These are phyloP conservation scores for Pipra filicauda DNA, from an alignment of 2,113 vertebrate genomes.

Conservation along the genomic window DNA sequence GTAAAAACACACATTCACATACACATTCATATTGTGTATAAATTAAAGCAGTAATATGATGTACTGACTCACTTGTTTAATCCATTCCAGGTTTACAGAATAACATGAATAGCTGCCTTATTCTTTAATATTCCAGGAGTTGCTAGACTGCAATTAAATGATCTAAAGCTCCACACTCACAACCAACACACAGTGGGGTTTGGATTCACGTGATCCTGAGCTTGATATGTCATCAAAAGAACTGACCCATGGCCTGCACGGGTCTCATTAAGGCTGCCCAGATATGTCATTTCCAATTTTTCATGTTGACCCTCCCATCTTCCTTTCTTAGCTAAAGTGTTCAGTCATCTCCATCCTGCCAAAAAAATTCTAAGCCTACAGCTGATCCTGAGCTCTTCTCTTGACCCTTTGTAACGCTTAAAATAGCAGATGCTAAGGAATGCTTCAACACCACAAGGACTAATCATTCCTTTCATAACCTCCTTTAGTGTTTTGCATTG, in stretches of 20 bases:
- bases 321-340: conserved; percentile 21
- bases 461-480: neutral
- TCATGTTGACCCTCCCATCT: conserved; percentile 17
- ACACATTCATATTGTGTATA: neutral
- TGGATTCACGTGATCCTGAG: neutral
- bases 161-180: neutral
- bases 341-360: conserved; percentile 44
- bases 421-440: conserved; percentile 1
- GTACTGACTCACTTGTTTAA: neutral
- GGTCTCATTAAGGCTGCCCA: conserved; percentile 51
- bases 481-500: neutral
- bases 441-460: neutral
- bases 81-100: neutral
- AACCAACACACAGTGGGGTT: neutral
- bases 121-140: neutral
- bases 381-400: conserved; percentile 19
- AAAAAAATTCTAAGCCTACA: conserved; percentile 46
- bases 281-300: conserved; percentile 52
- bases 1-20: neutral
- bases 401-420: neutral
- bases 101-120: neutral
- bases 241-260: conserved; percentile 22
- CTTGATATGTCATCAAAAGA: neutral
- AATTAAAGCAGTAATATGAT: neutral
- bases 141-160: neutral